A percentile compares a stretch with the other conserved stretches of the same genome.
These are phyloP conservation scores for Nyctereutes procyonoides DNA, from an alignment of 2,113 vertebrate genomes.

Conservation along the genomic window DNA sequence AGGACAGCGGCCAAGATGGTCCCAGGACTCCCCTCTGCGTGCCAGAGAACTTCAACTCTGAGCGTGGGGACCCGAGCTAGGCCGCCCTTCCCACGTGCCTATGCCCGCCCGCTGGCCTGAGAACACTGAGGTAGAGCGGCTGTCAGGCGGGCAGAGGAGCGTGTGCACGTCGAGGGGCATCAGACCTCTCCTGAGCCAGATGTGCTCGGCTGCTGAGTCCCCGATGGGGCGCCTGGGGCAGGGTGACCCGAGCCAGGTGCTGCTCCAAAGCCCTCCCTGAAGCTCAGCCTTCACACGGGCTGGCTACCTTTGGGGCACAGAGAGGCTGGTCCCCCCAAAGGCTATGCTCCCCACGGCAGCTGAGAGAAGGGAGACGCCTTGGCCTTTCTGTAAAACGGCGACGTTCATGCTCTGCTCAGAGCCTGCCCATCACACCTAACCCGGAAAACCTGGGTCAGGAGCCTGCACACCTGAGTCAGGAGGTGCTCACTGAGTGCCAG, in stretches of 20 bases:
- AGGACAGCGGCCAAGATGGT: accelerated
- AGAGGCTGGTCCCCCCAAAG: not conserved
- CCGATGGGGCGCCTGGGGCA: accelerated
- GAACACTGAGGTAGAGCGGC: accelerated
- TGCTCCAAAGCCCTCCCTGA: too few relatives aligned
- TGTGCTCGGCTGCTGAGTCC: not conserved
- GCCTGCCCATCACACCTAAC: accelerated
- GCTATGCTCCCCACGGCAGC: too few relatives aligned
- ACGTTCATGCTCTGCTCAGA: accelerated
- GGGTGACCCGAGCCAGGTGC: accelerated
- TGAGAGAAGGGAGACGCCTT: accelerated
- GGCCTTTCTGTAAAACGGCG: not conserved
- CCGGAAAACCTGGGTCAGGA: accelerated
- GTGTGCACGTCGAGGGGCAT: accelerated
- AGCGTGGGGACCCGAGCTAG: not conserved
- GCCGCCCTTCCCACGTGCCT: accelerated
- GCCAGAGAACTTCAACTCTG: not conserved
- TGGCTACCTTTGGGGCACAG: not conserved
- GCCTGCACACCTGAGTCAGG: accelerated
- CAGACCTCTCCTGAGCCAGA: not conserved
- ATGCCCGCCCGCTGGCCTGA: accelerated
- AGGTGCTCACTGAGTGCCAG: not conserved
- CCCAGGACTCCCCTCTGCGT: not conserved
- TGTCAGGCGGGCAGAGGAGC: not conserved
- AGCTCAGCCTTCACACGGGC: not conserved